A percentile compares a stretch with the other conserved stretches of the same genome.
phyloP scores from a whole-genome alignment of 2,797 vertebrate species.

The Pyrocephalus nanus region DNA sequence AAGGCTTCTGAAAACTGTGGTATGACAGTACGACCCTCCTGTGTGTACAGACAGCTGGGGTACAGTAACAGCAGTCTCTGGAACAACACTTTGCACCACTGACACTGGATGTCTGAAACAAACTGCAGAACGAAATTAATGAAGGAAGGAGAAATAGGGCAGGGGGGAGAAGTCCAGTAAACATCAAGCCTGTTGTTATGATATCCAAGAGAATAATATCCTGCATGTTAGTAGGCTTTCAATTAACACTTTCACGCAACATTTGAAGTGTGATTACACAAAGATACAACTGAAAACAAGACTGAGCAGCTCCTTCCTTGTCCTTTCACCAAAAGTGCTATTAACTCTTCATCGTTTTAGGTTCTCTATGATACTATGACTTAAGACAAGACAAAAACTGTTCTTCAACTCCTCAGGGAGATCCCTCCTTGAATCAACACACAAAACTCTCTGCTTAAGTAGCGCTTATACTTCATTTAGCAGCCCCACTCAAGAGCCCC shows the following conservation, averaged over 20 bases:
- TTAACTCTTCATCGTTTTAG: not conserved
- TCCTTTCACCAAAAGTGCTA: not conserved
- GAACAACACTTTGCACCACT: not conserved
- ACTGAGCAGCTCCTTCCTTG: not conserved
- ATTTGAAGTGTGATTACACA: not conserved
- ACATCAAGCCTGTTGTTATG: not conserved
- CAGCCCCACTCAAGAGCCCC: not conserved
- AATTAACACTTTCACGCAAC: not conserved
- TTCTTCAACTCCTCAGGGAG: not conserved
- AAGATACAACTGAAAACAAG: not conserved
- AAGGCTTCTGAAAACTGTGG: not conserved
- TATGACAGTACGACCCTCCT: not conserved
- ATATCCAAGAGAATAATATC: not conserved
- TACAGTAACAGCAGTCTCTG: not conserved
- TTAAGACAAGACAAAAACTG: not conserved
- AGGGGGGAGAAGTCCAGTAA: not conserved
- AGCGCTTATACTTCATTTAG: fast-evolving
- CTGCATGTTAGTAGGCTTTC: not conserved
- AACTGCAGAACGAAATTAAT: not conserved
- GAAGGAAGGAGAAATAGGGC: not conserved
- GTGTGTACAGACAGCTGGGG: not conserved
- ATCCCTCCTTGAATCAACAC: not conserved
- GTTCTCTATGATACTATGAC: not conserved
- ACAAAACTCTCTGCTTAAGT: not conserved
- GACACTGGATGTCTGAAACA: not conserved